These are phyloP conservation scores for Drosophila asahinai DNA, from an alignment of 1,140 invertebrate genomes.

Conservation along the genomic window DNA sequence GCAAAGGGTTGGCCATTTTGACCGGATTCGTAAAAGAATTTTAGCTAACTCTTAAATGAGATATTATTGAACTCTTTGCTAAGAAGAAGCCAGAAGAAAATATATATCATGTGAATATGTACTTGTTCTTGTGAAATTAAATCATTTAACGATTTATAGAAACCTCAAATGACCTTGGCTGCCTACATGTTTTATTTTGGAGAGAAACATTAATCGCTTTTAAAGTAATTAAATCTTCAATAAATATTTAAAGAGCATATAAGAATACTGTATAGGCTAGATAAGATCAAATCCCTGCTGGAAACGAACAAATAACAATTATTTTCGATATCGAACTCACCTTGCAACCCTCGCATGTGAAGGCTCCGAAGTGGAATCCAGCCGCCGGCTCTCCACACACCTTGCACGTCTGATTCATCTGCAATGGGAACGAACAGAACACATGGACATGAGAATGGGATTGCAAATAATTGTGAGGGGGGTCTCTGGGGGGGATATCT, in stretches of 20 bases:
- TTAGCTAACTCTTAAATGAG: neutral
- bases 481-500: neutral
- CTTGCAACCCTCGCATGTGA: constrained; percentile 96
- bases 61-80: neutral
- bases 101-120: neutral
- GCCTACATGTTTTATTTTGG: too few species aligned
- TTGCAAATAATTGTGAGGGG: neutral
- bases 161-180: too few species aligned
- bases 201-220: too few species aligned
- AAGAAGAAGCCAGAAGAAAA: too few species aligned
- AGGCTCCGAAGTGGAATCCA: constrained; percentile 95
- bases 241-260: neutral
- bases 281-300: neutral
- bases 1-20: constrained; percentile 1
- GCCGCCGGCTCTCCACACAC: constrained; percentile 94
- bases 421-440: constrained; percentile 63
- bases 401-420: constrained; percentile 93
- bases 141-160: neutral
- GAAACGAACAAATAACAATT: constrained; percentile 1
- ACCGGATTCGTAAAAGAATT: neutral
- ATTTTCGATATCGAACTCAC: constrained; percentile 85
- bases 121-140: neutral
- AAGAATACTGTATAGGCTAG: neutral
- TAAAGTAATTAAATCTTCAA: too few species aligned
- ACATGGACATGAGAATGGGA: constrained; percentile 57